Evolutionary conservation across 35 echinoderm and acorn worm genomes (phyloP), one percentile per base, ranked within the genome.

Genomic region (Stichopus chloronotus): DNA sequence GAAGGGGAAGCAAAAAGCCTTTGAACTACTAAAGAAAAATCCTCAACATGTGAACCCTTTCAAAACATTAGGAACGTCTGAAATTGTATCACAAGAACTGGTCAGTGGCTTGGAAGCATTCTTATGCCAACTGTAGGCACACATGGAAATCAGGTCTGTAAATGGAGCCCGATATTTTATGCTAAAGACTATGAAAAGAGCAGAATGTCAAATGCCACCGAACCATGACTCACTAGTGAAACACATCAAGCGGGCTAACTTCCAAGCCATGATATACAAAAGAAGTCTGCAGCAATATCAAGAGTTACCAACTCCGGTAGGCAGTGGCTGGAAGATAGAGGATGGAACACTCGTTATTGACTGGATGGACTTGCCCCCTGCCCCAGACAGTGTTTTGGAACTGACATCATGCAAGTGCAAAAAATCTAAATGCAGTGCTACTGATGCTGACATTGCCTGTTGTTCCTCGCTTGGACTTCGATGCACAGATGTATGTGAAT

Each of bases 361-460:
- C 59, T 97, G 95, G 95, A 97, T 97, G 95, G 77, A 88, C n/a
- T 14, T 84, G 53, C 81, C 55, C 20, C 84, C 95, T 55, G 95
- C 93, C 23, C 81, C 60, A 63, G 55, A 87, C 5, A 94, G 95
- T 56, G 76, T 97, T 56, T 13, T 90, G 30, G 90, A 97, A 88
- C 91, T 94, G 14, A 58, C 93, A 52, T 60, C 17, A 12, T 96
- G 95, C 58, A 80, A 19, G 59, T 94, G 90, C 78, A 96, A 96
- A 82, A 92, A 89, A 88, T 79, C 63, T 2, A 92, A 94, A 54
- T 90, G 93, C 57, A 61, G 60, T 17, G 57, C 19, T 14, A 19
- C 25, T 11, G 61, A 74, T 43, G 54, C 8, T 53, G 54, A 83
- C 4, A 80, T 10, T 17, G 54, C 54, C 72, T 76, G 72, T 76